Percentiles rank a stretch among this genome's conserved stretches.
Conservation (phyloP, 2,888 invertebrate genomes). For the Lepidocyrtoides sp. region DNA sequence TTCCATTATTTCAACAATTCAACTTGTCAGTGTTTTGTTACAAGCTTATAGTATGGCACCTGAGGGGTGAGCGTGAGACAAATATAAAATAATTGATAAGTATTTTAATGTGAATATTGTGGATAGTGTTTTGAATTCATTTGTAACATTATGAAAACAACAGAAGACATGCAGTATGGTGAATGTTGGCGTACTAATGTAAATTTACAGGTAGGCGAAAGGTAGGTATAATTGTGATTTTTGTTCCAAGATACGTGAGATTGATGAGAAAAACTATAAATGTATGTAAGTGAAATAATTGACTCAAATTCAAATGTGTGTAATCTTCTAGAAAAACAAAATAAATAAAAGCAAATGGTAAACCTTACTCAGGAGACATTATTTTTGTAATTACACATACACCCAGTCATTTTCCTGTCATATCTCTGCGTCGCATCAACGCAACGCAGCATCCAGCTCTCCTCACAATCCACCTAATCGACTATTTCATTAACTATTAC, state of each 20-base stretch:
- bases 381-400: too few relatives aligned
- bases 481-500: too few relatives aligned
- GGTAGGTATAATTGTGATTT: conserved; percentile 45
- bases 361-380: conserved; percentile 7
- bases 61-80: not conserved
- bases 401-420: too few relatives aligned
- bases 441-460: too few relatives aligned
- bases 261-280: conserved; percentile 13
- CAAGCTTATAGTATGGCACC: not conserved
- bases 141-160: not conserved
- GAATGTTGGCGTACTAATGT: not conserved
- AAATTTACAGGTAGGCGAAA: not conserved
- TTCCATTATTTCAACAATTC: conserved; percentile 18
- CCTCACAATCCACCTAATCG: too few relatives aligned
- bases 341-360: conserved; percentile 39
- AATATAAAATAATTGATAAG: not conserved
- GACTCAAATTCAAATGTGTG: conserved; percentile 26
- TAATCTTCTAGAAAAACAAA: conserved; percentile 1
- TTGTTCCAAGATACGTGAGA: conserved; percentile 26
- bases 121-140: not conserved
- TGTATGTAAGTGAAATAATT: conserved; percentile 15
- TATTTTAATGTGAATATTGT: not conserved
- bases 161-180: not conserved
- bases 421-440: too few relatives aligned
- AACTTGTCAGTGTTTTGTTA: conserved; percentile 18